A percentile compares a stretch with the other conserved stretches of the same genome.
phyloP scores from a whole-genome alignment of 2,113 vertebrate species.

The Thamnophis sirtalis region DNA sequence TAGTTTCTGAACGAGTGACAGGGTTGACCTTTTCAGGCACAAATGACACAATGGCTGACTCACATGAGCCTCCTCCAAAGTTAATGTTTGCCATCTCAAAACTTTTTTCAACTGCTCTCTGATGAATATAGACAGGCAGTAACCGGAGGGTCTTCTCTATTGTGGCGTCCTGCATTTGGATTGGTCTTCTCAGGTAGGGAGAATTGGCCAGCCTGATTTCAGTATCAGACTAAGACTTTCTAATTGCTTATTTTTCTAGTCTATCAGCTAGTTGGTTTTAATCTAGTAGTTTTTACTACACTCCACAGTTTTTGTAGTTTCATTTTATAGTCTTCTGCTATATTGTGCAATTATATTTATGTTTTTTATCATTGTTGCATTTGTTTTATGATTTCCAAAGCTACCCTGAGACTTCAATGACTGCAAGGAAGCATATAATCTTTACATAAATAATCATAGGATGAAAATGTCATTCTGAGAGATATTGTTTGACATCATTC shows the following conservation, averaged over 20 bases:
- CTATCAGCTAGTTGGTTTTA: background rate
- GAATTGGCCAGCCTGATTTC: background rate
- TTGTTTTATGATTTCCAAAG: background rate
- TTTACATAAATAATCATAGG: background rate
- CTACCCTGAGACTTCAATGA: background rate
- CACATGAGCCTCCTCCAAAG: background rate
- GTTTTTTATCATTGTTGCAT: background rate
- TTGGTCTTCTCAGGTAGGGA: background rate
- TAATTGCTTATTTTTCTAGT: background rate
- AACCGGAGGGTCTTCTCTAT: background rate
- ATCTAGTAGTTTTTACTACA: background rate
- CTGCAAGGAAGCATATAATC: background rate
- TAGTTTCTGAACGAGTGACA: background rate
- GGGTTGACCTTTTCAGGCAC: background rate
- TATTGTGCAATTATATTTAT: background rate
- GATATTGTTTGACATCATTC: background rate
- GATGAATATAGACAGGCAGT: background rate
- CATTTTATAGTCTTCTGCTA: background rate
- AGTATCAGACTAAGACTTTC: background rate
- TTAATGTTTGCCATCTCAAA: background rate
- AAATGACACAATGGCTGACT: background rate
- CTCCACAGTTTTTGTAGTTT: background rate
- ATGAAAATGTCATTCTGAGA: constrained; percentile 7
- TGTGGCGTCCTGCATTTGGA: background rate
- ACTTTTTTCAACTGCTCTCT: background rate